phyloP scores from a whole-genome alignment of 2,888 invertebrate genomes.

The Hydrotaea diabolus region DNA sequence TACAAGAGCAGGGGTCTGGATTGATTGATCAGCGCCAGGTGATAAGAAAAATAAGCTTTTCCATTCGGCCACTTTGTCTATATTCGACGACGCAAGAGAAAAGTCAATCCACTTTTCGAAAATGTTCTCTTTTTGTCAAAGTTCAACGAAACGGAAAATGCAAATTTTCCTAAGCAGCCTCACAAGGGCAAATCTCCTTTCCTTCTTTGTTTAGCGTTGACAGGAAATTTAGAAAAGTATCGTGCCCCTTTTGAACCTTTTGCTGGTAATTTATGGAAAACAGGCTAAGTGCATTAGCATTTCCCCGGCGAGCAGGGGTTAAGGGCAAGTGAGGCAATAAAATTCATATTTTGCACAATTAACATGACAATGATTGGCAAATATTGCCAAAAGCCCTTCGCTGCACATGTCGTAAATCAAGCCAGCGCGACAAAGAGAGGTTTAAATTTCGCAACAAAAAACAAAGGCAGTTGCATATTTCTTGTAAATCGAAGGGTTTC shows the following conservation, averaged over 20 bases:
- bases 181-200: constrained; percentile 44
- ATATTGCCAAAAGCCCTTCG: constrained; percentile 52
- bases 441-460: constrained; percentile 22
- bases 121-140: constrained; percentile 54
- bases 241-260: constrained; percentile 48
- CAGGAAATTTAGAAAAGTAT: constrained; percentile 53
- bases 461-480: too few relatives aligned
- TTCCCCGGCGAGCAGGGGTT: constrained; percentile 3
- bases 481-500: constrained; percentile 22
- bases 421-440: background rate
- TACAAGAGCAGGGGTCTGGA: background rate
- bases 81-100: background rate
- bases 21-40: constrained; percentile 34
- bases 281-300: constrained; percentile 37
- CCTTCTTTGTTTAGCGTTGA: constrained; percentile 22
- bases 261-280: constrained; percentile 35
- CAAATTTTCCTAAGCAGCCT: constrained; percentile 51
- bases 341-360: constrained; percentile 76
- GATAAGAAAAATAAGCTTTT: constrained; percentile 61
- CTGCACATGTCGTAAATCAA: constrained; percentile 56
- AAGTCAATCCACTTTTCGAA: constrained; percentile 65
- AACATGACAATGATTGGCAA: constrained; percentile 73
- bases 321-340: constrained; percentile 72
- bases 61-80: too few relatives aligned
- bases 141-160: constrained; percentile 66